A percentile compares a stretch with the other conserved stretches of the same genome.
These are phyloP conservation scores for Fissipunctia ypsillon DNA, from an alignment of 2,888 invertebrate species.

Conservation along the genomic window DNA sequence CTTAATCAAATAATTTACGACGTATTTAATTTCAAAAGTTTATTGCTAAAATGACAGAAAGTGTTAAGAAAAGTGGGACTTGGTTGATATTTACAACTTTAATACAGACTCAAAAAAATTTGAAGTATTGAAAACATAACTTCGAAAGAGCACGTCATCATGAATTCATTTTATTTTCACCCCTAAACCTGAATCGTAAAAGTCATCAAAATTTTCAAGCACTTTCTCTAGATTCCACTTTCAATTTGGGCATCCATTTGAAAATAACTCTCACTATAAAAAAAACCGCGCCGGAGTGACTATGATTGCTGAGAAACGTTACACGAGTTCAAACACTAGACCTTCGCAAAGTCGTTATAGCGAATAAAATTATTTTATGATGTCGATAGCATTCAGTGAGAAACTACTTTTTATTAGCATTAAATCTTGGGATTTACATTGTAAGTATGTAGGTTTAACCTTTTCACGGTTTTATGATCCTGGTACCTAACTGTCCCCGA, in stretches of 20 bases:
- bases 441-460: conserved; percentile 20
- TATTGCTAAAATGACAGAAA: conserved; percentile 49
- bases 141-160: no score
- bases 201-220: neutral
- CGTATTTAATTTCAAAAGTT: conserved; percentile 53
- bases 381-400: conserved; percentile 43
- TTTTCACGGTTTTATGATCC: conserved; percentile 33
- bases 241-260: neutral
- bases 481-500: neutral
- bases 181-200: neutral
- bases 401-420: conserved; percentile 44
- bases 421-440: conserved; percentile 45
- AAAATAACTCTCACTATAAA: neutral
- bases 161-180: neutral
- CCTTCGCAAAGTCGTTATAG: conserved; percentile 50
- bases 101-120: neutral
- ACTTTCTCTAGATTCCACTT: neutral
- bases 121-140: no score
- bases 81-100: neutral
- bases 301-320: conserved; percentile 17
- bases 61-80: conserved; percentile 34
- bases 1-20: conserved; percentile 49
- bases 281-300: conserved; percentile 29
- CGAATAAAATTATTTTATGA: conserved; percentile 57
- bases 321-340: conserved; percentile 25